Base-by-base conservation (phyloP, 2,113 vertebrate genomes). In the Psittacula cyanocephala region DNA sequence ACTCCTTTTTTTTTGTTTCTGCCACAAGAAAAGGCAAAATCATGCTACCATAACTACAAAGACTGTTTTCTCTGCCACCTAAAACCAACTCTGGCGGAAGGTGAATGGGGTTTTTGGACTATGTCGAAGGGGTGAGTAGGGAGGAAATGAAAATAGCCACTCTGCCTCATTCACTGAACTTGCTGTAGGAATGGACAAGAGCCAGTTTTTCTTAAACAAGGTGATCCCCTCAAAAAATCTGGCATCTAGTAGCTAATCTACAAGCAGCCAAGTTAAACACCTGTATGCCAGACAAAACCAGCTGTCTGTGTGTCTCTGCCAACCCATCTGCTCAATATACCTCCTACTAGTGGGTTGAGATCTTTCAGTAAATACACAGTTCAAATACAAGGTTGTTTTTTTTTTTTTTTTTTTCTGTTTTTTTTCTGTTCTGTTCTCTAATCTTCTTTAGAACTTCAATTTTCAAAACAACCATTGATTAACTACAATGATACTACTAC, bases 221-320 rank as follows among this genome's bases (percentile, higher is more conserved):
- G 81, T 41, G 74, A 94, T 84, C 43, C 65, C 86, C 91, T 86
- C 69, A 68, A 60, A 93, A 83, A 75, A 33, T 6, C 41, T 82
- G 84, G 39, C 81, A 76, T 46, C 63, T 68, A 18, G 64, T 14
- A 71, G 62, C 57, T 65, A 47, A 69, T 33, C 39, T 71, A 28
- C 57, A 81, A 79, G 65, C 62, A 91, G 86, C 81, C 94, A 94
- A 87, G 43, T 65, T 60, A 87, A 95, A 92, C 62, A 92, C 43
- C 84, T 76, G 39, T 67, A 65, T 79, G 93, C 47, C 95, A 95
- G 94, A 75, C 80, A 88, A 67, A 94, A 60, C 8, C 88, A 91
- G 88, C 69, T 91, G 86, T 81, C 60, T 47, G 4, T 49, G 50
- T 69, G 41, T 41, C 79, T 63, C 71, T 81, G 86, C 91, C 86